Evolutionary conservation across 2,888 invertebrate species (phyloP).

Genomic region (Epinotia bilunana): DNA sequence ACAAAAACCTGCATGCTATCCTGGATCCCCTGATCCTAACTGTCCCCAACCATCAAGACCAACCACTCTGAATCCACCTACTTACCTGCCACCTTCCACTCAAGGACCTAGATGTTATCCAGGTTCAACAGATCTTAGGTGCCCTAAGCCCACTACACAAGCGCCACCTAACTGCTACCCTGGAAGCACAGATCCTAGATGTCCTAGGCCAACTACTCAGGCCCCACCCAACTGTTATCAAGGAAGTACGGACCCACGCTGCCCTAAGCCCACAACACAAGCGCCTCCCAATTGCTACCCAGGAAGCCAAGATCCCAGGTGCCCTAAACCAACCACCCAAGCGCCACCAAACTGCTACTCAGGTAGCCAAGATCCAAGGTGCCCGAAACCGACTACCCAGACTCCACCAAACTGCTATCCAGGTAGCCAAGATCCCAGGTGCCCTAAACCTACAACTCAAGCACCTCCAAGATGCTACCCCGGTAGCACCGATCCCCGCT

Average conservation of each 20-base stretch:
- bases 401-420: constrained; percentile 50
- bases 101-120: no score
- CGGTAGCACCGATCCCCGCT: constrained; percentile 23
- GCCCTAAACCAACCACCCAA: constrained; percentile 53
- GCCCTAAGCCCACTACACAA: no score
- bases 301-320: constrained; percentile 61
- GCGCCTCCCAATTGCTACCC: constrained; percentile 50
- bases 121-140: no score
- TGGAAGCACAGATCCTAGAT: no score
- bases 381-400: constrained; percentile 53
- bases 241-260: constrained; percentile 48
- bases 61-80: constrained; percentile 51
- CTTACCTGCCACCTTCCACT: constrained; percentile 32
- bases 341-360: constrained; percentile 46
- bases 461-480: constrained; percentile 25
- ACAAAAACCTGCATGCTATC: constrained; percentile 47
- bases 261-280: constrained; percentile 50
- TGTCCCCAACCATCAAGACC: constrained; percentile 53
- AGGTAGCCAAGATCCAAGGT: constrained; percentile 59
- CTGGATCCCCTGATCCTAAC: constrained; percentile 45
- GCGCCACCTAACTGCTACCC: no score
- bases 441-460: constrained; percentile 22
- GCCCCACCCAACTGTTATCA: no score
- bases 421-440: not conserved
- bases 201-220: no score